Base-by-base conservation (phyloP, 2,113 vertebrate species). In the Hypocryptadius cinnamomeus region DNA sequence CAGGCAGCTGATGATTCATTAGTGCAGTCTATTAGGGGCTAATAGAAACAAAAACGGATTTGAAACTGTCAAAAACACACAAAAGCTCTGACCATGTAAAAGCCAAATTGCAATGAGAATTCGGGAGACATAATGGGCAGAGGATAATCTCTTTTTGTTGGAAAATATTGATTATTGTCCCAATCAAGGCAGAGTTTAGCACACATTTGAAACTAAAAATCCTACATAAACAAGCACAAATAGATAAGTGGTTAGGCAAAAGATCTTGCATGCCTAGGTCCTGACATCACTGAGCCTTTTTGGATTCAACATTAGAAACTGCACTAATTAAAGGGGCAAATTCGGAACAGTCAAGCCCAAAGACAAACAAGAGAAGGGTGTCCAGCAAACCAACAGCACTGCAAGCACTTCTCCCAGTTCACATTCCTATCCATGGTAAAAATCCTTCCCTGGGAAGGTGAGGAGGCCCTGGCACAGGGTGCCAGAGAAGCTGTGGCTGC, bases 1-100 rank as follows among this genome's bases (percentile, higher is more conserved):
- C 10, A 84, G 56, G 89, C 71, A 88, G 76, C 53, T 79, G 80
- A 82, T 81, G 95, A 91, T 72, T 93, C 89, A 78, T 91, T 74
- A 89, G 69, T 24, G 61, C 53, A 85, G 37, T 76, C 79, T 79
- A 63, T 79, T 87, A 91, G 56, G 78, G 73, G 68, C 59, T 77
- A 66, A 83, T 9, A n/a, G 63, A 57, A 82, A 86, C 2, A 12
- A 73, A 89, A 93, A 80, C 35, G 79, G 33, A 73, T 68, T 71
- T n/a, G 59, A 40, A 94, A 78, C 39, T 44, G 76, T 63, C 85
- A 83, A 45, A 92, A 76, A 13, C 59, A 70, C 81, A 74, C 60
- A 48, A 25, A 65, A 1, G 12, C 74, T 77, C 13, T 37, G 69
- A 53, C 44, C 4, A 2, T 2, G 51, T 20, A 39, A 77, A 78